Base-by-base conservation (phyloP, 2,113 vertebrate species). In the Chloebia gouldiae region DNA sequence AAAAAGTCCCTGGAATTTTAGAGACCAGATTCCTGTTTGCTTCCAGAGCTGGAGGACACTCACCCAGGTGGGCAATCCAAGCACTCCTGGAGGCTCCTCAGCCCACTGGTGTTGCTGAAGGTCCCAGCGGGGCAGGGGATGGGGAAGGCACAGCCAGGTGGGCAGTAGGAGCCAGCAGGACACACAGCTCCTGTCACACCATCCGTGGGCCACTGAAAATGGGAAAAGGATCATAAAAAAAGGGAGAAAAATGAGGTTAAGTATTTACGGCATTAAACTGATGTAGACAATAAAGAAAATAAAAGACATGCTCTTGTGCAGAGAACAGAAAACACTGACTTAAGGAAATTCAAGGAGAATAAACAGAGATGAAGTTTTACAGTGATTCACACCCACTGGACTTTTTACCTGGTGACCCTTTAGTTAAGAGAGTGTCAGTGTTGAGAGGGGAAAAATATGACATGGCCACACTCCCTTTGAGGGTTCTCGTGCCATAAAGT, bases 11-110 rank as follows among this genome's bases (percentile, higher is more conserved):
- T 64, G 22, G 22, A 60, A 68, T 50, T 59, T 44, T 10, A 45
- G 22, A 47, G 8, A 65, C 17, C 19, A 30, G 28, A 13, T 12
- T 53, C 28, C 25, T 64, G 10, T 23, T 73, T 27, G 57, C 28
- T 61, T 68, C 44, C 42, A 60, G 44, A 7, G 6, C 15, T 4
- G 17, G 27, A 49, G 27, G 31, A 21, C 16, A 93, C 95, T 92
- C 98, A 99, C 99, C 99, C 98, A 39, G 98, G 98, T 5, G 98
- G 98, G 92, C 99, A 99, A 69, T 85, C 95, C 88, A 98, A 78
- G 92, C 99, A 99, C 77, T 98, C 98, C 37, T 84, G 93, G 13
- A 91, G 87, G 54, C 73, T 93, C 44, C 91, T 96, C 40, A 99
- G 96, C 19, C 98, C 98, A 7, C 93, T 98, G 92, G 65, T 78